These are phyloP conservation scores for Cremastobaeus sp. DNA, from an alignment of 2,888 invertebrate genomes.

Conservation along the genomic window DNA sequence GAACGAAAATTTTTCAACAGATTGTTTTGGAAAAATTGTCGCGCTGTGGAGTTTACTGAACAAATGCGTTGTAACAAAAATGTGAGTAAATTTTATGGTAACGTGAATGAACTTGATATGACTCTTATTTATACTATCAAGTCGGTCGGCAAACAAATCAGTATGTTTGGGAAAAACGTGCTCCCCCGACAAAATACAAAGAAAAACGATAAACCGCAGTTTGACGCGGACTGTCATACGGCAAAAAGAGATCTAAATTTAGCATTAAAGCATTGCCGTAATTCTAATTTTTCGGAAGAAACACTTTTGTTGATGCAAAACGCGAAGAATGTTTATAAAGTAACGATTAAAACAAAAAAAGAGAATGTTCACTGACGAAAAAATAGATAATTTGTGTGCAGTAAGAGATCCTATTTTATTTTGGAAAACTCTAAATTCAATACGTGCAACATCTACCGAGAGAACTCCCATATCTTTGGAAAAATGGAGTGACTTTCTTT, in stretches of 20 bases:
- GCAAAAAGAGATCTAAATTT: too few relatives aligned
- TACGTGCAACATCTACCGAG: background rate
- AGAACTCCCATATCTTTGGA: background rate
- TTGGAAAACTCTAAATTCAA: background rate
- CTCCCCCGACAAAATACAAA: too few relatives aligned
- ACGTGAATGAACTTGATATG: background rate
- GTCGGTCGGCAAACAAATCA: background rate
- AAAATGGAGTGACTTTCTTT: background rate
- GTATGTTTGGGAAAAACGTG: too few relatives aligned
- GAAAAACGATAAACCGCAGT: background rate
- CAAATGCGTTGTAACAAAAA: background rate
- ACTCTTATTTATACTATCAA: background rate
- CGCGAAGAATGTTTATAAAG: background rate
- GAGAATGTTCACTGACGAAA: background rate
- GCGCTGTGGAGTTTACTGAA: background rate
- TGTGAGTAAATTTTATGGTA: background rate
- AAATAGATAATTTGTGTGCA: background rate
- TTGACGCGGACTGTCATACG: background rate
- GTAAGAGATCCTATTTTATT: background rate
- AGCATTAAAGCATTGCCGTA: background rate
- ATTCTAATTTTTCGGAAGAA: background rate
- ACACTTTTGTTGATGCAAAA: background rate
- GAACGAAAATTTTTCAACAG: background rate
- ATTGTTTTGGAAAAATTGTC: background rate
- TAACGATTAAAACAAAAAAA: background rate